A percentile compares a stretch with the other conserved stretches of the same genome.
phyloP scores from a whole-genome alignment of 2,888 invertebrate species.

The Oscheius sp. region DNA sequence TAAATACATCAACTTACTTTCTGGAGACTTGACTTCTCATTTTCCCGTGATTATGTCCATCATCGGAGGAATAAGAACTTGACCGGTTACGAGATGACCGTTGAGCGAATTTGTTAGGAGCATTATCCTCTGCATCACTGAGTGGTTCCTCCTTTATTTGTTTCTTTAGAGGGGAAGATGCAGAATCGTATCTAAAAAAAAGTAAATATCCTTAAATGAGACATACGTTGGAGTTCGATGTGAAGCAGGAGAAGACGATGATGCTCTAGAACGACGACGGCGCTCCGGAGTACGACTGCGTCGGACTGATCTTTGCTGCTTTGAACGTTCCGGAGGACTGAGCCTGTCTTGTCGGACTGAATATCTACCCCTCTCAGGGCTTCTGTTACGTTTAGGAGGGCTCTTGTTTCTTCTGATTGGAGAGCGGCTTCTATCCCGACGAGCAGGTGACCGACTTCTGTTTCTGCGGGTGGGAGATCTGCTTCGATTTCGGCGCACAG shows the following conservation, averaged over 20 bases:
- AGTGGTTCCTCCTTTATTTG: slow-evolving; percentile 21
- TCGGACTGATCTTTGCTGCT: too few relatives aligned
- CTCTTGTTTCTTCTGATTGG: not conserved
- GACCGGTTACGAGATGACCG: not conserved
- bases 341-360: not conserved
- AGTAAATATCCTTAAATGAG: too few relatives aligned
- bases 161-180: not conserved
- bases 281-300: not conserved
- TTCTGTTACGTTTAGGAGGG: not conserved
- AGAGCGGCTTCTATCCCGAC: not conserved
- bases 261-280: too few relatives aligned
- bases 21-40: slow-evolving; percentile 8
- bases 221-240: too few relatives aligned
- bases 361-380: not conserved
- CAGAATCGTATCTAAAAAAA: too few relatives aligned
- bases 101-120: not conserved
- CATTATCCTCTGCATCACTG: not conserved
- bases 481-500: not conserved
- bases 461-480: slow-evolving; percentile 2
- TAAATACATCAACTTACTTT: too few relatives aligned
- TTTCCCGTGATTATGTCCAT: not conserved
- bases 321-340: not conserved
- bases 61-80: slow-evolving; percentile 1
- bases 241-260: too few relatives aligned
- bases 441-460: not conserved